Conservation (phyloP, 2,113 vertebrate species). For the Macroglossus sobrinus region DNA sequence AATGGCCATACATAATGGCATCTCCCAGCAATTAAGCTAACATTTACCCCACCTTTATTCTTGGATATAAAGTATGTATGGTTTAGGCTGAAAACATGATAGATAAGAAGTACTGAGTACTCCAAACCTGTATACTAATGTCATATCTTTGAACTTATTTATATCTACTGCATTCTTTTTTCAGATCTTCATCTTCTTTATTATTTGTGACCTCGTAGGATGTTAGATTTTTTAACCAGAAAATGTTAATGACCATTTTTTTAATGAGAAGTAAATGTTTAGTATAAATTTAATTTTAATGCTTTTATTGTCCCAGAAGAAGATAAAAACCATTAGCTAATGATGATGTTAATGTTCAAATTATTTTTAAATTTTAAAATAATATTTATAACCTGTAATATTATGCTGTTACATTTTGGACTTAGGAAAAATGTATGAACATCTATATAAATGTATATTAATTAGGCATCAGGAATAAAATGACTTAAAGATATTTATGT, state of each 20-base stretch:
- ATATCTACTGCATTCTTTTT: conserved; percentile 38
- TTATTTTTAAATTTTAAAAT: conserved; percentile 81
- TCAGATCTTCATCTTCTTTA: conserved; percentile 71
- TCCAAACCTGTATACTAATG: background rate
- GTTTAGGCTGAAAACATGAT: background rate
- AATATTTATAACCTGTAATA: conserved; percentile 73
- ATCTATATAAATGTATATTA: conserved; percentile 49
- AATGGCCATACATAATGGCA: conserved; percentile 49
- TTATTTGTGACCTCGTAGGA: conserved; percentile 82
- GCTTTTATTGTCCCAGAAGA: conserved; percentile 86
- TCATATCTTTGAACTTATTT: background rate
- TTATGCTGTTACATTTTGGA: conserved; percentile 55
- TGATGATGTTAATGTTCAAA: conserved; percentile 83
- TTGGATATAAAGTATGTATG: background rate
- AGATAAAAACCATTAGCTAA: conserved; percentile 90
- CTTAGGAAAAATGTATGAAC: conserved; percentile 51
- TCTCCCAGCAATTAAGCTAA: conserved; percentile 49
- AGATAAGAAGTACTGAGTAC: background rate
- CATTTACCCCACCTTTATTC: background rate
- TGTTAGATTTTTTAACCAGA: conserved; percentile 74
- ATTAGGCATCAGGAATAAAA: conserved; percentile 53
- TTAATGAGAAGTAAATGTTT: conserved; percentile 85
- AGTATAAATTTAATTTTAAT: conserved; percentile 94
- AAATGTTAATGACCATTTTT: conserved; percentile 85
- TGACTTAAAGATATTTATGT: conserved; percentile 38